Evolutionary conservation across 2,113 vertebrate species (phyloP), one percentile per base, ranked within the genome.

Genomic region (Tympanuchus pallidicinctus): DNA sequence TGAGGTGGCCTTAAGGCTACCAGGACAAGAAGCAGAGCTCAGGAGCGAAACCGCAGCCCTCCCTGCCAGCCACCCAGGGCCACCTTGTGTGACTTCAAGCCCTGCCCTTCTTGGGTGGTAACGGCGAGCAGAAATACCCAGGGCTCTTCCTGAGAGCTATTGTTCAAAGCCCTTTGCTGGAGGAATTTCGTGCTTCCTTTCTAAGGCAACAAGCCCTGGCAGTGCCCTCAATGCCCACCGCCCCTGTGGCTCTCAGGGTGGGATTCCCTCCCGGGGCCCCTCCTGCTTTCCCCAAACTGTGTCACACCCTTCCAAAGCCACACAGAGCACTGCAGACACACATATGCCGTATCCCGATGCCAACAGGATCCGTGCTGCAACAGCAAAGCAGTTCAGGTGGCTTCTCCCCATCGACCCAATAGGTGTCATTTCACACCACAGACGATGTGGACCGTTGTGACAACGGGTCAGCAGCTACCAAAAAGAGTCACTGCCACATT

Each of bases 21-120:
- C 9, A 6, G 27, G 40, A 54, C 61, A 59, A 73, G 54, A 42
- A 47, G 48, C 61, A 24, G 64, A 76, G 64, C 59, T 88, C 65
- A 64, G 80, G 75, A 90, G 66, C 0, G 2, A 80, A 93, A 75
- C 52, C 64, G 18, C 28, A 21, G 47, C 4, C 70, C 38, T 69
- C n/a, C 80, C 50, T 78, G 30, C 60, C 52, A 48, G 56, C 72
- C 61, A 63, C 38, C 42, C 86, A 64, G 42, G 74, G 88, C 64
- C 77, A 65, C 81, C 90, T 79, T 14, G 32, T 34, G 9, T 56
- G 84, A 59, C 82, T 80, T n/a, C 0, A 4, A 86, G 72, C 79
- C 76, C 76, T 69, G 86, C 76, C 80, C 73, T 77, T 76, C 77
- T 72, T 75, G 86, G 52, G 77, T 80, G 91, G 89, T 12, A 91